Base-by-base conservation (phyloP, 2,113 vertebrate genomes). In the Xenopus laevis region DNA sequence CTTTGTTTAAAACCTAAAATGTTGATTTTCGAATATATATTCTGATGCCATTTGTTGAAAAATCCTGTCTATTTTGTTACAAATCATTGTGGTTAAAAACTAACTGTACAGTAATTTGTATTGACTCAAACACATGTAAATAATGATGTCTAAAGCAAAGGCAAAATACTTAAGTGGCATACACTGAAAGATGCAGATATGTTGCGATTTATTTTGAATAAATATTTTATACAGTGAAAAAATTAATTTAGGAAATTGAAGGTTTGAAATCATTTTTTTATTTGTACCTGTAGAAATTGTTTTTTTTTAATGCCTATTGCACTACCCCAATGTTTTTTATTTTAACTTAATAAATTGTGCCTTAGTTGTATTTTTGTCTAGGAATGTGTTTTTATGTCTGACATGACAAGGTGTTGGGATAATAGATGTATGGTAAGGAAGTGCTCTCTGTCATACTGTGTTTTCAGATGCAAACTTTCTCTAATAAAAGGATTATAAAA, bases 121-220 rank as follows among this genome's bases (percentile, higher is more conserved):
- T 90, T 87, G 86, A 87, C 83, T 86, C 87, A 87, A 82, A 81
- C 76, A 50, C 47, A 13, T 92, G 88, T 92, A 92, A 86, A 91
- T 91, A 88, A 52, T 71, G 81, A 84, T 85, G 80, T 82, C 83
- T 80, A 72, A 78, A 83, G 76, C 80, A 79, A 79, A 82, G 74
- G 79, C 78, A 82, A 78, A 85, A 75, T 80, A 81, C 81, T 83
- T 84, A 82, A 85, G 84, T 78, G 86, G 83, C 83, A 85, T 83
- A 88, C 81, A 81, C 80, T 82, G 87, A 89, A 89, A 88, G 88
- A 88, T 90, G 89, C 86, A 86, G 87, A 91, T 96, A 95, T 96
- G 97, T 97, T 98, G 90, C 89, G 95, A 96, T 91, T 92, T 92
- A 92, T 92, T 92, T 27, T 89, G 91, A 95, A 93, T 88, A 83